A percentile compares a stretch with the other conserved stretches of the same genome.
phyloP scores from a whole-genome alignment of 2,888 invertebrate species.

The Portevinia maculata region DNA sequence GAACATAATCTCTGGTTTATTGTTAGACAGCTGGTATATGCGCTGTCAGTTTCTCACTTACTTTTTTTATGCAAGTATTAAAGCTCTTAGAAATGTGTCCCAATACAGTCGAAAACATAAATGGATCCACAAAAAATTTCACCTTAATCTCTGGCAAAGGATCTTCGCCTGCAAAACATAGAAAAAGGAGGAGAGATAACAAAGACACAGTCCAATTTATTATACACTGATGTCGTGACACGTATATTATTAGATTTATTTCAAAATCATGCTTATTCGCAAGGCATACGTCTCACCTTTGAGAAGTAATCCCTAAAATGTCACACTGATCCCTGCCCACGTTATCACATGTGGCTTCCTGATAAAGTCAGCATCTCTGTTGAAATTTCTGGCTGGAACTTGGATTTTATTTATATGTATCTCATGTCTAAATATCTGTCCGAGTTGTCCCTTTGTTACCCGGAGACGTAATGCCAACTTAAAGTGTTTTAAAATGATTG shows the following conservation, averaged over 20 bases:
- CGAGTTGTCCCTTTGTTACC: conserved; percentile 48
- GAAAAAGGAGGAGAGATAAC: background rate
- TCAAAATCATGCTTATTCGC: conserved; percentile 1
- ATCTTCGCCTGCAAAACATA: too few species aligned
- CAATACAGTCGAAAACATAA: too few species aligned
- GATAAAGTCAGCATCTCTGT: background rate
- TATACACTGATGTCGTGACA: background rate
- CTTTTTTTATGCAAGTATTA: too few species aligned
- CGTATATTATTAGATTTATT: background rate
- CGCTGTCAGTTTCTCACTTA: too few species aligned
- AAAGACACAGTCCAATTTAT: background rate
- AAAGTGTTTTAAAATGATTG: conserved; percentile 58
- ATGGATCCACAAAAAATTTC: too few species aligned
- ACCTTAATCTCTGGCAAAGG: too few species aligned
- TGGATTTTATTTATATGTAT: conserved; percentile 34
- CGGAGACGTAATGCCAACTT: conserved; percentile 46
- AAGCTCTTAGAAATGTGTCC: too few species aligned
- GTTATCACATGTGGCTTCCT: conserved; percentile 21
- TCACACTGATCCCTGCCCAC: background rate
- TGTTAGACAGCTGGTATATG: too few species aligned
- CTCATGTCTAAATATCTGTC: conserved; percentile 44
- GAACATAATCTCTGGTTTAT: too few species aligned
- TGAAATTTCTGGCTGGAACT: background rate
- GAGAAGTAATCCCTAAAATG: background rate
- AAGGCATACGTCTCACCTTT: background rate